These are phyloP conservation scores for Drosophila albomicans DNA, from an alignment of 1,140 invertebrate genomes.

Conservation along the genomic window DNA sequence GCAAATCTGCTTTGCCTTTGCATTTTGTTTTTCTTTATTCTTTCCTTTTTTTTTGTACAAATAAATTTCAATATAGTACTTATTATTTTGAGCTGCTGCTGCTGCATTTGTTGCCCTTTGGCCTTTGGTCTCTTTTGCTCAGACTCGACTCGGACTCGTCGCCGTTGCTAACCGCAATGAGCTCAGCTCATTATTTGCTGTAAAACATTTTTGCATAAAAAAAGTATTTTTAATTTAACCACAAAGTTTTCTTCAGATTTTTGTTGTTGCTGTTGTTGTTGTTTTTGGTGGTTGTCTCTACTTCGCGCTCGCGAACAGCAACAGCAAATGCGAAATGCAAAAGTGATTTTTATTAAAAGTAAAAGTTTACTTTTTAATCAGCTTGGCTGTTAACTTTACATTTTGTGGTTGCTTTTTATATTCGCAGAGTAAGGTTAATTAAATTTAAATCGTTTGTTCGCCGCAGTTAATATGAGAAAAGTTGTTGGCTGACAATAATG, in stretches of 20 bases:
- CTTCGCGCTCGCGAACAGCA: background rate
- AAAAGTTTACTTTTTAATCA: slow-evolving; percentile 81
- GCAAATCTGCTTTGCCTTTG: slow-evolving; percentile 63
- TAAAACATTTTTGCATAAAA: slow-evolving; percentile 36
- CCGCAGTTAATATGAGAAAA: slow-evolving; percentile 40
- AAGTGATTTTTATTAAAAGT: slow-evolving; percentile 82
- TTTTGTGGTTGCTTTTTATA: slow-evolving; percentile 43
- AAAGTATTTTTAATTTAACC: slow-evolving; percentile 77
- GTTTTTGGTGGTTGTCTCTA: background rate
- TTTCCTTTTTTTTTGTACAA: slow-evolving; percentile 49
- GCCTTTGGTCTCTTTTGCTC: slow-evolving; percentile 5
- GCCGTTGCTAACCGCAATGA: slow-evolving; percentile 41
- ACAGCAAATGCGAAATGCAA: slow-evolving; percentile 69
- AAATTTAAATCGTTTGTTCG: slow-evolving; percentile 63
- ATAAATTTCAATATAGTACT: slow-evolving; percentile 75
- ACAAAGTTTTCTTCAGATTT: slow-evolving; percentile 68
- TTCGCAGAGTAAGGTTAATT: slow-evolving; percentile 59
- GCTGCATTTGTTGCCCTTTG: slow-evolving; percentile 63
- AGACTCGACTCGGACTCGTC: background rate
- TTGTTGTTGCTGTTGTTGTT: background rate
- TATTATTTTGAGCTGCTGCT: slow-evolving; percentile 58
- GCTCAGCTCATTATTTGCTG: slow-evolving; percentile 67
- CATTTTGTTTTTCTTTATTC: slow-evolving; percentile 10
- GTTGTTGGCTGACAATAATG: slow-evolving; percentile 42
- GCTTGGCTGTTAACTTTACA: slow-evolving; percentile 54